Evolutionary conservation across 2,797 vertebrate species (phyloP).

Genomic region (Falco novaeseelandiae): DNA sequence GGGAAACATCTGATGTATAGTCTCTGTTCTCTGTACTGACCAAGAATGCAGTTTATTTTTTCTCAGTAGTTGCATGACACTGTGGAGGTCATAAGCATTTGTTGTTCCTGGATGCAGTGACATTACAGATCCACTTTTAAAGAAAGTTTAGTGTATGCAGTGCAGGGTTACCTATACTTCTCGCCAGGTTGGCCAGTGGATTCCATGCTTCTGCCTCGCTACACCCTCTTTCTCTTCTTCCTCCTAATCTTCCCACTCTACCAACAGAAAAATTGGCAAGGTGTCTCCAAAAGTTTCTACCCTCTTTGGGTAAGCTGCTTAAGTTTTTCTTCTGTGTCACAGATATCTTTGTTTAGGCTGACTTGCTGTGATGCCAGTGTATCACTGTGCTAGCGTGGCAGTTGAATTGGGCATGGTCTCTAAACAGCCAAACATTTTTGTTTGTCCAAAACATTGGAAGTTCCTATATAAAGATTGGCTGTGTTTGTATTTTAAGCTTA

Average conservation of each 20-base stretch:
- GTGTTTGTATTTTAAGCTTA: neutral
- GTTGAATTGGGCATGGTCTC: neutral
- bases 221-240: neutral
- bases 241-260: neutral
- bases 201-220: neutral
- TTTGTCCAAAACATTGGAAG: neutral
- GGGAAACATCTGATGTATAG: neutral
- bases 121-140: too few relatives aligned
- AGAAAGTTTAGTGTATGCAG: neutral
- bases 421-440: neutral
- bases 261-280: neutral
- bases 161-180: neutral
- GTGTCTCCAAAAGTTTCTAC: neutral
- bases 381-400: too few relatives aligned
- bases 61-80: fast-evolving
- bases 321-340: neutral
- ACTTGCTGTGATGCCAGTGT: neutral
- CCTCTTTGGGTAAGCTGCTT: neutral
- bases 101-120: neutral
- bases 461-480: neutral
- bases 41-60: neutral
- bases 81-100: neutral
- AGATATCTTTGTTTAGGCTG: neutral
- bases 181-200: neutral
- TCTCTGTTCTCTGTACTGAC: neutral